Evolutionary conservation across 92 coral and sea anemone species (phyloP), one percentile per base, ranked within the genome.

Genomic region (Parazoanthus darwini): DNA sequence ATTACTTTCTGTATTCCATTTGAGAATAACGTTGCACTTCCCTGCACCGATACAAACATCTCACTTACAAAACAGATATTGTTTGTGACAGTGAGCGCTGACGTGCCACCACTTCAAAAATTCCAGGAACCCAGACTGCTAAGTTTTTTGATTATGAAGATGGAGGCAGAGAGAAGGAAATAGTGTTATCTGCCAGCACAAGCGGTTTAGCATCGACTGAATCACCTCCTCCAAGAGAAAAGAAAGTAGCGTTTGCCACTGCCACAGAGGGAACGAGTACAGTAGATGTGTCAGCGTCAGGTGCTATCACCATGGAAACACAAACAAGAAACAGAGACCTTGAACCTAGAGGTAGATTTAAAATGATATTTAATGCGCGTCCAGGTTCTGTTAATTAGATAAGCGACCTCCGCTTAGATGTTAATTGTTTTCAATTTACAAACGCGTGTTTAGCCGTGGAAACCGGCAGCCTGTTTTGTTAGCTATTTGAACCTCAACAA

Each of bases 261-360:
- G 94, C 96, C 82, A 95, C 98, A 66, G 92, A 86, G 42, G 98
- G 94, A 9, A 91, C 96, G 2, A 87, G 92, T 35, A 93, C 98
- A 1, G 81, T 94, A 35, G 94, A 94, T 75, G 87, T 92, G 56
- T 86, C 88, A 44, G 85, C 91, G 59, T 89, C 94, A 5, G 90
- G 82, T 44, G 91, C 92, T 36, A 86, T 90, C 25, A 87, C 95
- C 23, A 81, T 91, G 79, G 96, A 95, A 72, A 95, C 98, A 88
- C 98, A 95, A 85, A 95, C 98, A 20, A 88, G 98, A 68, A 92
- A 95, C 87, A 89, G 94, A 63, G 98, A 95, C 85, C 89, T 93
- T 48, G 98, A 95, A 85, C 98, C 98, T 6, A 95, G 89, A 92
- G 98, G 98, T 95, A 82, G 14, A 33, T 11, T 37, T 74, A 18